A percentile compares a stretch with the other conserved stretches of the same genome.
phyloP scores from a whole-genome alignment of 2,888 invertebrate genomes.

The Lumbricus terrestris region DNA sequence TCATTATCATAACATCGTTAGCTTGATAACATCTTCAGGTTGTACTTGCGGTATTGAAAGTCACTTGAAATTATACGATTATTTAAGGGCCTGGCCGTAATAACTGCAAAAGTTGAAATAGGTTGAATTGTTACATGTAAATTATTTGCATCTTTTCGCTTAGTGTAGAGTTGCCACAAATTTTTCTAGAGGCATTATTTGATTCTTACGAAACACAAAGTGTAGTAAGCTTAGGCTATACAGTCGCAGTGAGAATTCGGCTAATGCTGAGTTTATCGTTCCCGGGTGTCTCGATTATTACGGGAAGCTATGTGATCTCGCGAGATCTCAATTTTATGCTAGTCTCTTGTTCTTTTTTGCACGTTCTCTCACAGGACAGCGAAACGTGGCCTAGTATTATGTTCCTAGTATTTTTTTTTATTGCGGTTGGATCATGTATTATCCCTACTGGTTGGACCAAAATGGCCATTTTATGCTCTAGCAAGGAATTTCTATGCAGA shows the following conservation, averaged over 20 bases:
- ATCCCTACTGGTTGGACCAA: not conserved
- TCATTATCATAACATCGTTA: not conserved
- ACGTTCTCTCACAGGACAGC: not conserved
- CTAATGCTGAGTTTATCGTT: not conserved
- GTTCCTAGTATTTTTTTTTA: not conserved
- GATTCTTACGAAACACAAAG: not conserved
- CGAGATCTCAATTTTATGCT: not conserved
- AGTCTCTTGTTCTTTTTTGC: not conserved
- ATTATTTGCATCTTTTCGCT: too few relatives aligned
- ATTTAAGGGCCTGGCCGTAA: too few relatives aligned
- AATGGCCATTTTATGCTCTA: not conserved
- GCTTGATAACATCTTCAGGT: too few relatives aligned
- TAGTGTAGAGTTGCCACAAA: not conserved
- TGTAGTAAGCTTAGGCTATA: too few relatives aligned
- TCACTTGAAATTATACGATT: not conserved
- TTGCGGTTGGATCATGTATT: not conserved
- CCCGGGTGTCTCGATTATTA: not conserved
- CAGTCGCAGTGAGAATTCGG: not conserved
- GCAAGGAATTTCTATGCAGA: too few relatives aligned
- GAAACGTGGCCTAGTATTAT: not conserved
- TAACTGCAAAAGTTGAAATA: not conserved
- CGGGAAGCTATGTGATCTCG: not conserved
- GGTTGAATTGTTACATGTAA: not conserved
- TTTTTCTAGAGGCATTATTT: not conserved
- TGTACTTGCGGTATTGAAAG: not conserved